Evolutionary conservation across 2,113 vertebrate species (phyloP).

Genomic region (Stigmatopora argus): DNA sequence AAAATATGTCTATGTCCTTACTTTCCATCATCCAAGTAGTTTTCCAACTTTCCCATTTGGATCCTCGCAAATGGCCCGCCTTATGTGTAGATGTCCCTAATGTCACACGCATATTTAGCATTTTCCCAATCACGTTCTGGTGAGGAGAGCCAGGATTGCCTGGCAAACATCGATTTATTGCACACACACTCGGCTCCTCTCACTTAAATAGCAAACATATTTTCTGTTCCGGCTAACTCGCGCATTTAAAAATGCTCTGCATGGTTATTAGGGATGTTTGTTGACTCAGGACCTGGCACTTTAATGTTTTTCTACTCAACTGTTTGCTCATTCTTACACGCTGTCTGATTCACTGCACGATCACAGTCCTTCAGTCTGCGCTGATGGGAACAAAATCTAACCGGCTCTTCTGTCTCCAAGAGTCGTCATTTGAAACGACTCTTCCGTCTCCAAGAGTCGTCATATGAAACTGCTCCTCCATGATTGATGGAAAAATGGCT

Average conservation of each 20-base stretch:
- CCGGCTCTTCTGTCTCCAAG: slow-evolving; percentile 17
- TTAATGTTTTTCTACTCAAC: slow-evolving; percentile 23
- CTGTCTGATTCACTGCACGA: slow-evolving; percentile 32
- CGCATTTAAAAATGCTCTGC: background rate
- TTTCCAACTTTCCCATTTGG: background rate
- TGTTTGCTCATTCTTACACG: slow-evolving; percentile 21
- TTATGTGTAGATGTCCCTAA: background rate
- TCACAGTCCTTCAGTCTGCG: slow-evolving; percentile 18
- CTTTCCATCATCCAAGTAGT: background rate
- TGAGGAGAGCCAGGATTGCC: background rate
- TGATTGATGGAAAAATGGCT: slow-evolving; percentile 28
- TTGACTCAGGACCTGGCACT: slow-evolving; percentile 16
- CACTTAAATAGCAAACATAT: background rate
- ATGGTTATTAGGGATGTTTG: slow-evolving; percentile 17
- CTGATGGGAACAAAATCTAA: slow-evolving; percentile 25
- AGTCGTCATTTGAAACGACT: slow-evolving; percentile 42
- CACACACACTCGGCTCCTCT: background rate
- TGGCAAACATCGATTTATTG: background rate
- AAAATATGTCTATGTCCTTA: background rate
- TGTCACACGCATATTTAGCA: background rate
- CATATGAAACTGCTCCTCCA: slow-evolving; percentile 37
- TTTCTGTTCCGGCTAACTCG: slow-evolving; percentile 1
- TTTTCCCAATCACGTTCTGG: background rate
- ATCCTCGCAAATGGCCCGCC: background rate
- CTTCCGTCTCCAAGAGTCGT: slow-evolving; percentile 28